Conservation (phyloP, 1,140 invertebrate species). For the Copidosoma floridanum region DNA sequence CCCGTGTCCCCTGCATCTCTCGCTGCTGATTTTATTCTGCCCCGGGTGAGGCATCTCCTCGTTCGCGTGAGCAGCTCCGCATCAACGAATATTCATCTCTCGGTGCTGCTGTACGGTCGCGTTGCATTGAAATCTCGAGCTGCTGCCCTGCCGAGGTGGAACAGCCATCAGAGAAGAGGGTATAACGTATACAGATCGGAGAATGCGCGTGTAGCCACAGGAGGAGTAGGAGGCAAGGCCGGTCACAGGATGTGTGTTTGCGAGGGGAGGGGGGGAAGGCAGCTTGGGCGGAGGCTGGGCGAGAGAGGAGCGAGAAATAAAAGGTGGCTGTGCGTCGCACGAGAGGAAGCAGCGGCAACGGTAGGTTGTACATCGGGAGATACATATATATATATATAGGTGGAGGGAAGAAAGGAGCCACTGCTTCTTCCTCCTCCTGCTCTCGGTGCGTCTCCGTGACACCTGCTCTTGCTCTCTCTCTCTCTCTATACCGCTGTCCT, state of each 20-base stretch:
- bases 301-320: slow-evolving; percentile 34
- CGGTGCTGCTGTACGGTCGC: not conserved
- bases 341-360: slow-evolving; percentile 30
- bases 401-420: slow-evolving; percentile 45
- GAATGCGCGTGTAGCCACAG: slow-evolving; percentile 28
- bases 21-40: not conserved
- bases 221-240: not conserved
- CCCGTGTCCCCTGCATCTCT: not conserved
- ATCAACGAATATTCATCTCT: slow-evolving; percentile 17
- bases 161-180: no score
- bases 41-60: no score
- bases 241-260: no score
- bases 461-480: slow-evolving; percentile 36
- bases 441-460: slow-evolving; percentile 42
- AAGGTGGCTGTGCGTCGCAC: slow-evolving; percentile 28
- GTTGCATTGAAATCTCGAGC: slow-evolving; percentile 10
- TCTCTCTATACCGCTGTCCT: slow-evolving; percentile 26
- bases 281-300: no score
- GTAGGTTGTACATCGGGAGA: no score
- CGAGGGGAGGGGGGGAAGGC: slow-evolving; percentile 21
- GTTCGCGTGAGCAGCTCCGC: not conserved
- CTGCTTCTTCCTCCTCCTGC: slow-evolving; percentile 52
- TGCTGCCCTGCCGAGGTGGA: no score
- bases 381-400: no score
- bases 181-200: no score